Evolutionary conservation across 2,888 invertebrate species (phyloP).

Genomic region (Argyresthia goedartella): DNA sequence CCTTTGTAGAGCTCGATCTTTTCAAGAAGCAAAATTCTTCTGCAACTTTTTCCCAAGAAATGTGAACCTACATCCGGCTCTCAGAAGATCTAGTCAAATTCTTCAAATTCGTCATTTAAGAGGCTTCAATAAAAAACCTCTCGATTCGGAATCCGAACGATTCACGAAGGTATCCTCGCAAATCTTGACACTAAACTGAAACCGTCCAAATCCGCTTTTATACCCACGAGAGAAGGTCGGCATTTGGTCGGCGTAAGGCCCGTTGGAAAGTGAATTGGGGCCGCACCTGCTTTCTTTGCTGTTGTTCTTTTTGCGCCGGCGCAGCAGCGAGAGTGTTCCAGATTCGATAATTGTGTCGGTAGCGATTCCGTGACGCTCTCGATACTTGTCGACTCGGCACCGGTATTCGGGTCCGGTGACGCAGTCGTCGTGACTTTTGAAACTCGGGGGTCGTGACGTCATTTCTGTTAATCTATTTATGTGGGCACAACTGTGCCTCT

Average conservation of each 20-base stretch:
- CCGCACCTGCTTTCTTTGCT: constrained; percentile 69
- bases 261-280: constrained; percentile 67
- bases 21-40: too few species aligned
- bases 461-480: too few species aligned
- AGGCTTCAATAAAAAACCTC: not conserved
- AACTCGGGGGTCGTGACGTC: not conserved
- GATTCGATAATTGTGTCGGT: constrained; percentile 64
- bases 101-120: not conserved
- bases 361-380: constrained; percentile 30
- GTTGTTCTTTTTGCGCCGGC: constrained; percentile 45
- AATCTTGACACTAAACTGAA: constrained; percentile 43
- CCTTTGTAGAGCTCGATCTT: too few species aligned
- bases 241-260: constrained; percentile 21
- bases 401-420: constrained; percentile 24
- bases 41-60: too few species aligned
- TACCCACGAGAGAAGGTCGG: constrained; percentile 22
- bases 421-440: constrained; percentile 12
- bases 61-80: too few species aligned
- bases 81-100: too few species aligned
- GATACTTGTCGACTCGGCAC: not conserved
- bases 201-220: constrained; percentile 16
- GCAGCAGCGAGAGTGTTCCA: constrained; percentile 68
- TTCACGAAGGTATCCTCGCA: constrained; percentile 40
- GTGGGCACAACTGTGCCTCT: too few species aligned
- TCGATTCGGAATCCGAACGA: not conserved